Evolutionary conservation across 2,797 vertebrate species (phyloP).

Genomic region (Lophius americanus): DNA sequence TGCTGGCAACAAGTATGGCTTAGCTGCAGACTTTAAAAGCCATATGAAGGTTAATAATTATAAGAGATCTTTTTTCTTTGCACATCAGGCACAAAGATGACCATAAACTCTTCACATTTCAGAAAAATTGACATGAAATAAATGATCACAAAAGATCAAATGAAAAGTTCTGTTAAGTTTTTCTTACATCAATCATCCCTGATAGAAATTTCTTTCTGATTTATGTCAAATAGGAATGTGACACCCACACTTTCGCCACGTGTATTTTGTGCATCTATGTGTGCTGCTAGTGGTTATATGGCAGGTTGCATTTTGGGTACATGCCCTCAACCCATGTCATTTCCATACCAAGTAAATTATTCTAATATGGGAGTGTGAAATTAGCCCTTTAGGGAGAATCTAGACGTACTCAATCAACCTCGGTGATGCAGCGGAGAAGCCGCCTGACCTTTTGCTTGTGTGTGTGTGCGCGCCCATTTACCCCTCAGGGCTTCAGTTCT

Average conservation of each 20-base stretch:
- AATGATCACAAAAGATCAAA: too few species aligned
- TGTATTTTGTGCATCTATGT: conserved; percentile 13
- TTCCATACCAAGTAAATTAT: conserved; percentile 65
- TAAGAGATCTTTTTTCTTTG: too few species aligned
- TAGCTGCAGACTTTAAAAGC: too few species aligned
- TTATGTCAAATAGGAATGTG: too few species aligned
- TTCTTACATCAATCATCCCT: too few species aligned
- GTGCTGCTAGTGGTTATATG: conserved; percentile 35
- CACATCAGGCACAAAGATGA: too few species aligned
- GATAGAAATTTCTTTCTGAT: too few species aligned
- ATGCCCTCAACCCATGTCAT: conserved; percentile 63
- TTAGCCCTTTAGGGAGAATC: conserved; percentile 59
- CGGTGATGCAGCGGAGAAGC: conserved; percentile 40
- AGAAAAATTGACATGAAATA: too few species aligned
- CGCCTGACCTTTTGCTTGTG: conserved; percentile 23
- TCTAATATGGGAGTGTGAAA: conserved; percentile 64
- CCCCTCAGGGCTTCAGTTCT: conserved; percentile 29
- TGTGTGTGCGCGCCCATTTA: background rate
- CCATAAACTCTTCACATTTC: too few species aligned
- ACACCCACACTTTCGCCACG: conserved; percentile 5
- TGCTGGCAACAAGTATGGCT: too few species aligned
- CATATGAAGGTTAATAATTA: too few species aligned
- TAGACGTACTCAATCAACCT: conserved; percentile 57
- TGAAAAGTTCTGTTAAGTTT: too few species aligned
- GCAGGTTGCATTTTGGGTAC: conserved; percentile 50